These are phyloP conservation scores for Scleropages formosus DNA, from an alignment of 2,797 vertebrate genomes.

Conservation along the genomic window DNA sequence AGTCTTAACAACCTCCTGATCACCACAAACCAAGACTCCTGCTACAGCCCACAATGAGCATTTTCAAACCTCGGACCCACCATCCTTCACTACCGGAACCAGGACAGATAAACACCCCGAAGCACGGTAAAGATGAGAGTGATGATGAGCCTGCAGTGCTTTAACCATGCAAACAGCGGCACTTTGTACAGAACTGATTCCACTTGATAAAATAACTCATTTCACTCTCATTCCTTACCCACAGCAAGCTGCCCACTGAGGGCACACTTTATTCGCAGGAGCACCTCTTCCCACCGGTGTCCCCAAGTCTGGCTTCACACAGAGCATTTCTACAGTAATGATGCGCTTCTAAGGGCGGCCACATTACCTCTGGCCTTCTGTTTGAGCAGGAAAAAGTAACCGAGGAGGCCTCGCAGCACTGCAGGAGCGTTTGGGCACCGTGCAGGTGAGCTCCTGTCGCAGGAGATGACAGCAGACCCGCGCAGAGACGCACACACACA, in stretches of 20 bases:
- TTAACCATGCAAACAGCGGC: neutral
- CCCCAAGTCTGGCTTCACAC: neutral
- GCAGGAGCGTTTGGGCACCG: neutral
- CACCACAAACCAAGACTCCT: neutral
- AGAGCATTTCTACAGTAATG: neutral
- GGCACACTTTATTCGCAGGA: neutral
- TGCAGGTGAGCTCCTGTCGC: neutral
- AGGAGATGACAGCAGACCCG: neutral
- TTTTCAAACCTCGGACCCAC: neutral
- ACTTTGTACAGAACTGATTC: neutral
- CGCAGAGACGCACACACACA: too few relatives aligned
- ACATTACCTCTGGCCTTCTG: neutral
- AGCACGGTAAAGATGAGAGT: neutral
- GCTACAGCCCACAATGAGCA: neutral
- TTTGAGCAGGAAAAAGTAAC: neutral
- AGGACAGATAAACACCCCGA: neutral
- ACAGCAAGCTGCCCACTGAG: neutral
- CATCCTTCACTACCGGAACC: neutral
- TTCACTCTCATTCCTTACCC: too few relatives aligned
- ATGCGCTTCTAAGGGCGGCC: neutral
- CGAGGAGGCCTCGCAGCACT: neutral
- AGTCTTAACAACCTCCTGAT: conserved; percentile 9
- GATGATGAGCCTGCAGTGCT: neutral
- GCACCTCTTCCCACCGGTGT: neutral
- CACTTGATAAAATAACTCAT: neutral